A percentile compares a stretch with the other conserved stretches of the same genome.
phyloP scores from a whole-genome alignment of 2,797 vertebrate species.

The Neopelma chrysocephalum region DNA sequence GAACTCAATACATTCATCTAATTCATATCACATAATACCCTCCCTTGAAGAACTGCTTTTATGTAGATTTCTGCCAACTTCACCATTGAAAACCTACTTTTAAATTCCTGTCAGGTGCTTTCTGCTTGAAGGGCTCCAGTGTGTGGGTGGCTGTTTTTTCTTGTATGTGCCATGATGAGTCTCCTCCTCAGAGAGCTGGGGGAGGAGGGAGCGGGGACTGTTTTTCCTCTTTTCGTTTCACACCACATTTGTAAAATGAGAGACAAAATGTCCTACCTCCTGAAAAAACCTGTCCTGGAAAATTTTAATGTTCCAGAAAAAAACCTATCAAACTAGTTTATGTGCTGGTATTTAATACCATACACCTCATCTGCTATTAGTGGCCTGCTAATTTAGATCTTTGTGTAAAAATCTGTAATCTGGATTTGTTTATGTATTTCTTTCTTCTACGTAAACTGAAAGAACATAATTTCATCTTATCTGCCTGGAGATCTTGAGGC shows the following conservation, averaged over 20 bases:
- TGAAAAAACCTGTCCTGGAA: not conserved
- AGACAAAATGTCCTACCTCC: constrained; percentile 36
- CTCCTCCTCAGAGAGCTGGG: constrained; percentile 29
- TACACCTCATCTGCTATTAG: not conserved
- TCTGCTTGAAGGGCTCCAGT: constrained; percentile 39
- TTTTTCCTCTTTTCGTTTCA: not conserved
- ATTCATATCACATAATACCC: constrained; percentile 44
- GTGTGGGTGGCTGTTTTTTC: constrained; percentile 41
- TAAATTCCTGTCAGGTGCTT: constrained; percentile 39
- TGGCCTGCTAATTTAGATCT: not conserved
- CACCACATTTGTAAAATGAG: constrained; percentile 6
- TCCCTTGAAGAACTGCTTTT: constrained; percentile 41
- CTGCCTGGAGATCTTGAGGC: not conserved
- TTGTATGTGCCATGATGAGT: not conserved
- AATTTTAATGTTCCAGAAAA: not conserved
- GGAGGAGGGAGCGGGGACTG: not conserved
- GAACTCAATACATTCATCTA: not conserved
- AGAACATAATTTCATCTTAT: not conserved
- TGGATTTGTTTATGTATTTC: not conserved
- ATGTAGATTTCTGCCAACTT: constrained; percentile 52
- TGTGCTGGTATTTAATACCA: not conserved
- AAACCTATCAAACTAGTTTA: not conserved
- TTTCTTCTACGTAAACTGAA: not conserved
- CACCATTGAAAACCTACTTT: constrained; percentile 47
- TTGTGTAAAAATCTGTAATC: not conserved